Evolutionary conservation across 64 coral and sea anemone species (phyloP).

Genomic region (Dendronephthya gigantea): DNA sequence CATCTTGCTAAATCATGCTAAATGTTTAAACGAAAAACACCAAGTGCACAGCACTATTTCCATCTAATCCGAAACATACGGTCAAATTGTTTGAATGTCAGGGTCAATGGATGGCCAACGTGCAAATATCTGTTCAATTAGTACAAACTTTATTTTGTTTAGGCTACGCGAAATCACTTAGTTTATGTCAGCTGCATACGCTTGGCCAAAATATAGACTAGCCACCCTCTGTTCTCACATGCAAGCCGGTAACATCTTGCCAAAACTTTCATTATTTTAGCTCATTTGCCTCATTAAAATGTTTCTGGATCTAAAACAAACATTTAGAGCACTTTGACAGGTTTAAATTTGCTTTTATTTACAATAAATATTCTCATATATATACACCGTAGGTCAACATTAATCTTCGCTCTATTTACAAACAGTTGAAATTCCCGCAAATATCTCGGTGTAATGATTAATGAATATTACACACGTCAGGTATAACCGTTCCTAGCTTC

Average conservation of each 20-base stretch:
- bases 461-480: too few species aligned
- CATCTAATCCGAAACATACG: background rate
- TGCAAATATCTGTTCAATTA: constrained; percentile 4
- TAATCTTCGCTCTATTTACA: too few species aligned
- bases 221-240: background rate
- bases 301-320: background rate
- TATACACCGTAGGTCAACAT: too few species aligned
- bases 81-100: background rate
- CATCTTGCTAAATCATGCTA: background rate
- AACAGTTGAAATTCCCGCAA: too few species aligned
- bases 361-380: background rate
- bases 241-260: background rate
- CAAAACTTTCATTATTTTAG: background rate
- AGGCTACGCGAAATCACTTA: background rate
- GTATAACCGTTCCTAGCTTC: too few species aligned
- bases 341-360: background rate
- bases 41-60: background rate
- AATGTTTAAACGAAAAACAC: background rate
- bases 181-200: background rate
- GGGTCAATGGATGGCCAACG: background rate
- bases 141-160: background rate
- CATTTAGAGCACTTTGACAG: background rate
- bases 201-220: background rate
- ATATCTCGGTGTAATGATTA: too few species aligned
- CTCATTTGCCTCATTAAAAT: background rate